Conservation (phyloP, 2,797 vertebrate genomes). For the Sebastes trivittatus region DNA sequence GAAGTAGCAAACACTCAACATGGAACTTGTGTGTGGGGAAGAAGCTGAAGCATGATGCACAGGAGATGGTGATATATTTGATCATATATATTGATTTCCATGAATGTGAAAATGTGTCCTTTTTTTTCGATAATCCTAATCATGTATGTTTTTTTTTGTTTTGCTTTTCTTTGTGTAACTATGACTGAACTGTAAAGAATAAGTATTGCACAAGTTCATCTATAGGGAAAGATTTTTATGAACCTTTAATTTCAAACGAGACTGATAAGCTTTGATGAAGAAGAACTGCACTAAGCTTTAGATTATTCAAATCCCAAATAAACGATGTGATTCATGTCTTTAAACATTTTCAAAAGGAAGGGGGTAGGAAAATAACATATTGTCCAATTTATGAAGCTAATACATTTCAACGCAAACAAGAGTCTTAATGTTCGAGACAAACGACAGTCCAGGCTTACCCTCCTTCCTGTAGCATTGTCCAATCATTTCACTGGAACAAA, state of each 20-base stretch:
- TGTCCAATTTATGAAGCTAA: constrained; percentile 4
- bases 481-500: constrained; percentile 37
- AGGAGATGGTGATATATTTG: constrained; percentile 36
- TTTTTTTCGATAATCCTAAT: constrained; percentile 38
- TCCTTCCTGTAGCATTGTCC: constrained; percentile 33
- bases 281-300: constrained; percentile 43
- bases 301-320: constrained; percentile 24
- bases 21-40: constrained; percentile 40
- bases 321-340: background rate
- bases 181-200: constrained; percentile 50
- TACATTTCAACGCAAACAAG: constrained; percentile 4
- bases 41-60: constrained; percentile 32
- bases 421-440: constrained; percentile 24
- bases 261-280: background rate
- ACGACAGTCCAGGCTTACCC: background rate
- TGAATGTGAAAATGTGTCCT: constrained; percentile 67
- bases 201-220: constrained; percentile 39
- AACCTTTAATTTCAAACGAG: constrained; percentile 27
- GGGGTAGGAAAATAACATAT: background rate
- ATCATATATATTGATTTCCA: constrained; percentile 41
- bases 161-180: constrained; percentile 11
- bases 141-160: constrained; percentile 2
- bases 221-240: constrained; percentile 22
- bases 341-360: constrained; percentile 4
- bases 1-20: constrained; percentile 8